phyloP scores from a whole-genome alignment of 2,797 vertebrate genomes.

The Phyllotis vaccarum region DNA sequence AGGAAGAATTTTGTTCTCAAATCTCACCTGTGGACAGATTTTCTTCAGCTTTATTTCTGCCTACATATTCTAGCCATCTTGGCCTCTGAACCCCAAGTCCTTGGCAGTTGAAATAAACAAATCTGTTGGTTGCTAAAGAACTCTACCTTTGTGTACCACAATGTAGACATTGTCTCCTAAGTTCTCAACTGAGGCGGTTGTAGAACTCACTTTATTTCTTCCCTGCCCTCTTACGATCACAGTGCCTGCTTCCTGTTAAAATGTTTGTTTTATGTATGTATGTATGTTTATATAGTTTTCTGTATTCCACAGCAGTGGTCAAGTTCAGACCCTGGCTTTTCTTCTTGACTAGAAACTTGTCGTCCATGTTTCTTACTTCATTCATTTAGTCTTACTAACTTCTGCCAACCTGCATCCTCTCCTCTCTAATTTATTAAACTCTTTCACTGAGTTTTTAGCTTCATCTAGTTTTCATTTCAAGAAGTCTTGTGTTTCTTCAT shows the following conservation, averaged over 20 bases:
- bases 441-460: constrained; percentile 22
- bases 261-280: not conserved
- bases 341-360: not conserved
- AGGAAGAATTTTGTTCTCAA: constrained; percentile 1
- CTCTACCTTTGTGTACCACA: not conserved
- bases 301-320: not conserved
- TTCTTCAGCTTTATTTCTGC: constrained; percentile 26
- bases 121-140: not conserved
- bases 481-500: constrained; percentile 35
- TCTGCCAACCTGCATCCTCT: not conserved
- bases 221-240: not conserved
- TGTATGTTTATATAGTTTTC: constrained; percentile 25
- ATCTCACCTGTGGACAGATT: not conserved
- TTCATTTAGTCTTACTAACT: not conserved
- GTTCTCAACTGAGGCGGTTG: not conserved
- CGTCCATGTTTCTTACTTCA: not conserved
- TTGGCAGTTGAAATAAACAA: constrained; percentile 14
- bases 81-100: not conserved
- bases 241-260: not conserved
- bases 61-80: constrained; percentile 1
- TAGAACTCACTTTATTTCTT: not conserved
- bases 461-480: not conserved
- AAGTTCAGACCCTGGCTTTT: not conserved
- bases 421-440: not conserved
- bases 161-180: not conserved